Base-by-base conservation (phyloP, 1,140 invertebrate genomes). In the Amphibalanus amphitrite region DNA sequence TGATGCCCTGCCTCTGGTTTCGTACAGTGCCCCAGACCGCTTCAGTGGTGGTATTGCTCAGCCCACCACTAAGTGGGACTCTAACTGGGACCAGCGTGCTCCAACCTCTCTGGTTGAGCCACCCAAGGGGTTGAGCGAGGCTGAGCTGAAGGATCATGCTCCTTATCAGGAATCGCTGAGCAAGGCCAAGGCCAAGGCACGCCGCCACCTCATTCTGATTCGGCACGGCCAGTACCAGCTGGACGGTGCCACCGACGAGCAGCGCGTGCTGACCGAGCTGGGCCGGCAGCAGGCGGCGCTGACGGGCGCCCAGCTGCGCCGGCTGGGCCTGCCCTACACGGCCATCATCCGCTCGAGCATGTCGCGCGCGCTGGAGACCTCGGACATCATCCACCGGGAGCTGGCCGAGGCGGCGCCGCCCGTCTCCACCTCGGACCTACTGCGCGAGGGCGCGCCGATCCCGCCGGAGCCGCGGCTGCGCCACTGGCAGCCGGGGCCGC, bases 401-500 rank as follows among this genome's bases (percentile, higher is more conserved):
- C 79, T 91, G 70, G 71, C 72, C 0, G 65, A 73, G 20, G 25
- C 10, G 13, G 25, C 83, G 72, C 80, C 80, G n/a, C 74, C 82
- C 6, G 82, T 85, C 70, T 83, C 88, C 74, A 88, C 87, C 78
- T n/a, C n/a, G n/a, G 84, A 89, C 73, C 82, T 96, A 65, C 79
- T 97, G n/a, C 86, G 92, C 77, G 95, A 98, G 82, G 97, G 97
- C 13, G 90, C 92, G 0, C 97, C 97, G 0, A 88, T 95, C 76
- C 83, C 81, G 26, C 85, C 94, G 0, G 95, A 98, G 77, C 97
- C 97, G 1, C 89, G 92, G 0, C 82, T 90, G 0, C 87, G 88
- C 1, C 84, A 87, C 77, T 98, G 94, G 93, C 88, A 85, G 78
- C 90, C 93, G 0, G 91, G 92, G 78, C 80, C 81, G 77, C 83